A percentile compares a stretch with the other conserved stretches of the same genome.
phyloP scores from a whole-genome alignment of 2,797 vertebrate species.

The Cyprinodon diabolis region DNA sequence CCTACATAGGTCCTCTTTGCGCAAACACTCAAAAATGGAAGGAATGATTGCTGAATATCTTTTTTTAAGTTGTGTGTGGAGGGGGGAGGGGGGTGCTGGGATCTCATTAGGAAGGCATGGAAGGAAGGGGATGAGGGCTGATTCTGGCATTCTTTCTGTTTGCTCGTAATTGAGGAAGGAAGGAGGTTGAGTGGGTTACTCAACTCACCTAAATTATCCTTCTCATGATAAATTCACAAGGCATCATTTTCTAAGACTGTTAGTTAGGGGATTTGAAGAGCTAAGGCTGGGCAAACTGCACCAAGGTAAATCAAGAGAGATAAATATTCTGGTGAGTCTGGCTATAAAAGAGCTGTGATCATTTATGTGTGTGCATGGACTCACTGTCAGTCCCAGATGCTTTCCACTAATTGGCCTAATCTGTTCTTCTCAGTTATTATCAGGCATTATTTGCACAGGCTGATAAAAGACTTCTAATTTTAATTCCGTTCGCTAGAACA shows the following conservation, averaged over 20 bases:
- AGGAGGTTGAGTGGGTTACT: conserved; percentile 46
- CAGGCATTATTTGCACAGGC: conserved; percentile 41
- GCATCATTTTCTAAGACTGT: conserved; percentile 51
- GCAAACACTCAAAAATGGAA: conserved; percentile 55
- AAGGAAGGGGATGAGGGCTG: conserved; percentile 42
- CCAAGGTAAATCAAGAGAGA: conserved; percentile 33
- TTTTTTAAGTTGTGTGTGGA: conserved; percentile 20
- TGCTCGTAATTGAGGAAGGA: conserved; percentile 59
- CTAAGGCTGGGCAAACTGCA: conserved; percentile 22
- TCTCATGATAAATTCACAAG: conserved; percentile 61
- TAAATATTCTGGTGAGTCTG: conserved; percentile 32
- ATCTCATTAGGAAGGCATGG: conserved; percentile 63
- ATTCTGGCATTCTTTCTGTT: conserved; percentile 44
- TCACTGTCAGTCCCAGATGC: conserved; percentile 45
- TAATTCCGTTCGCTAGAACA: conserved; percentile 17
- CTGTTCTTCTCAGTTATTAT: conserved; percentile 37
- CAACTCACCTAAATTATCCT: conserved; percentile 56
- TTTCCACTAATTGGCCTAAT: conserved; percentile 56
- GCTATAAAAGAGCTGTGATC: conserved; percentile 27
- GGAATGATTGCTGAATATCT: conserved; percentile 49
- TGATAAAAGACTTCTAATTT: conserved; percentile 37
- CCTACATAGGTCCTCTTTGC: conserved; percentile 33
- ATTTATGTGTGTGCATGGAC: conserved; percentile 33
- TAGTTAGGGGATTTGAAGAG: conserved; percentile 36
- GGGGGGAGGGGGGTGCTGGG: conserved; percentile 50